Percentiles rank a stretch among this genome's conserved stretches.
phyloP scores from a whole-genome alignment of 2,888 invertebrate genomes.

The Himalopsyche kuldschensis region DNA sequence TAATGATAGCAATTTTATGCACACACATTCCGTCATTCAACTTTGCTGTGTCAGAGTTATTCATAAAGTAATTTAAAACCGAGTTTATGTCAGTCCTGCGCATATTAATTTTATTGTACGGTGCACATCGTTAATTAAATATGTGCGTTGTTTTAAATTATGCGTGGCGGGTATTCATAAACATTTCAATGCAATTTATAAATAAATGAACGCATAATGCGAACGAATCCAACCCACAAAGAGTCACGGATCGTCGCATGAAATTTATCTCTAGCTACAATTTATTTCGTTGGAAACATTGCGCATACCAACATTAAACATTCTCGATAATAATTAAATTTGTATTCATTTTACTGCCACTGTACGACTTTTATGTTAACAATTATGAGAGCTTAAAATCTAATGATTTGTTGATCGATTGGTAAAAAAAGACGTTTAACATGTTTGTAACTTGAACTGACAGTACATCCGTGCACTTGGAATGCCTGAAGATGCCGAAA shows the following conservation, averaged over 20 bases:
- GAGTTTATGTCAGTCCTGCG: not conserved
- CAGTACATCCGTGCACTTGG: no score
- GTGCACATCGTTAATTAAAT: slow-evolving; percentile 32
- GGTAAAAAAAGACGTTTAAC: no score
- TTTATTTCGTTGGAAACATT: not conserved
- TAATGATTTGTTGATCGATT: no score
- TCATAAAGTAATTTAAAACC: not conserved
- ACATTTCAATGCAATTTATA: slow-evolving; percentile 28
- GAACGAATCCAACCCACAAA: not conserved
- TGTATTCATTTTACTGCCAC: no score
- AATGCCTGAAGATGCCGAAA: no score
- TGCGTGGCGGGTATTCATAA: slow-evolving; percentile 17
- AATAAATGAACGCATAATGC: slow-evolving; percentile 30
- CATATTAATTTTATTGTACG: slow-evolving; percentile 28
- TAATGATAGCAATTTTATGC: not conserved
- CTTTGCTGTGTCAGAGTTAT: not conserved
- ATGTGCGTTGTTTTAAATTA: slow-evolving; percentile 32
- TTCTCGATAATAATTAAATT: not conserved
- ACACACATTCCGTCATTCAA: not conserved
- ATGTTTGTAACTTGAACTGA: no score
- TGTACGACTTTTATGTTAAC: no score
- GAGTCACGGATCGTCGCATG: not conserved
- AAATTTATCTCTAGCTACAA: not conserved
- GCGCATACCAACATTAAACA: not conserved
- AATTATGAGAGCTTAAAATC: no score